Conservation (phyloP, 2,113 vertebrate species). For the Polypterus bichir region DNA sequence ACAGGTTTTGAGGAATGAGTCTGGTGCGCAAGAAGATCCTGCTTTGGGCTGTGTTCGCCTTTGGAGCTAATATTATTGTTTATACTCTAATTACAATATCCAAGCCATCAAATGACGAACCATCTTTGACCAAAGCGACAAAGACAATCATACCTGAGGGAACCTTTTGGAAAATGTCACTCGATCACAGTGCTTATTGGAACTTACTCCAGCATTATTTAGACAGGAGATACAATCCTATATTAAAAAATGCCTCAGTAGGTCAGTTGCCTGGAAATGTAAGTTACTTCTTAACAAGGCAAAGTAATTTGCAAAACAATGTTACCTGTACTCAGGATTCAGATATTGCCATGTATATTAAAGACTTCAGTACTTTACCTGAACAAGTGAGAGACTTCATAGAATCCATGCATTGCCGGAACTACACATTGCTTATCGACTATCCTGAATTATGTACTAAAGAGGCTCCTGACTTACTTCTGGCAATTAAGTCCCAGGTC, state of each 20-base stretch:
- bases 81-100: constrained; percentile 2
- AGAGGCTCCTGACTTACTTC: constrained; percentile 38
- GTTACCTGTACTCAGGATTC: constrained; percentile 14
- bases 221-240: constrained; percentile 50
- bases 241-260: constrained; percentile 31
- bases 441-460: constrained; percentile 36
- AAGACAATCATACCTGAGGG: constrained; percentile 33
- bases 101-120: neutral
- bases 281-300: neutral
- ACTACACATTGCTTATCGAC: constrained; percentile 46
- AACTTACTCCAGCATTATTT: constrained; percentile 47
- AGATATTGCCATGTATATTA: constrained; percentile 14
- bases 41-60: neutral
- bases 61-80: neutral
- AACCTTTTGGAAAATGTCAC: constrained; percentile 52
- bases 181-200: constrained; percentile 47
- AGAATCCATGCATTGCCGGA: constrained; percentile 49
- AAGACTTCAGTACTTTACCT: constrained; percentile 36
- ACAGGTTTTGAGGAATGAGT: neutral
- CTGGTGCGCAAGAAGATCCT: neutral
- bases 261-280: constrained; percentile 15
- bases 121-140: constrained; percentile 25
- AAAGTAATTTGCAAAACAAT: too few relatives aligned
- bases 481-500: constrained; percentile 57
- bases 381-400: constrained; percentile 48